phyloP scores from a whole-genome alignment of 2,888 invertebrate genomes.

The Pseudococcus longispinus region DNA sequence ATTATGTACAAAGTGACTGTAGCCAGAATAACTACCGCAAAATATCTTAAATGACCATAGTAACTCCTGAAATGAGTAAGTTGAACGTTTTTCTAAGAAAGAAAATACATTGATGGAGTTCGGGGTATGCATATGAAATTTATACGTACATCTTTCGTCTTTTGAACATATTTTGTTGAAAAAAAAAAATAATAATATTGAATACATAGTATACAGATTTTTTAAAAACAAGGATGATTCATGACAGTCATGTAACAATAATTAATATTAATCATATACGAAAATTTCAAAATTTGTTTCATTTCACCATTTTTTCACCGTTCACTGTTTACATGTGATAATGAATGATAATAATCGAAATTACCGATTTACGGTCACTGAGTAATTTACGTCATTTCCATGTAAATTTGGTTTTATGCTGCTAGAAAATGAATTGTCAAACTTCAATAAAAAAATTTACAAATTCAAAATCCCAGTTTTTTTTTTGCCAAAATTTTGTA shows the following conservation, averaged over 20 bases:
- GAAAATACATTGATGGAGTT: neutral
- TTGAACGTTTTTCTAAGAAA: neutral
- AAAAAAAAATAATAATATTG: neutral
- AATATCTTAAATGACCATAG: neutral
- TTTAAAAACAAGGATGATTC: neutral
- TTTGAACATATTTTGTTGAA: neutral
- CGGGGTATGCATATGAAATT: neutral
- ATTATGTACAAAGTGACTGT: neutral
- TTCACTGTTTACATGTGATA: no score
- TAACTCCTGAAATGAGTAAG: constrained; percentile 16
- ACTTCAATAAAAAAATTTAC: no score
- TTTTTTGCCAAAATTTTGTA: neutral
- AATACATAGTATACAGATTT: neutral
- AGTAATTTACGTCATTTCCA: no score
- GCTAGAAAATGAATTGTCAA: no score
- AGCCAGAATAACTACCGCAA: neutral
- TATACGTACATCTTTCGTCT: constrained; percentile 13
- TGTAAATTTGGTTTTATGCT: no score
- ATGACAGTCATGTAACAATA: neutral
- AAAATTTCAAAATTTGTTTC: neutral
- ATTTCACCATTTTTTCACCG: neutral
- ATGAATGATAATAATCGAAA: no score
- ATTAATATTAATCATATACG: no score
- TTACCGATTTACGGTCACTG: no score
- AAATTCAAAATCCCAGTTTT: no score